A percentile compares a stretch with the other conserved stretches of the same genome.
Evolutionary conservation across 2,797 vertebrate species (phyloP).

Genomic region (Gymnodraco acuticeps): DNA sequence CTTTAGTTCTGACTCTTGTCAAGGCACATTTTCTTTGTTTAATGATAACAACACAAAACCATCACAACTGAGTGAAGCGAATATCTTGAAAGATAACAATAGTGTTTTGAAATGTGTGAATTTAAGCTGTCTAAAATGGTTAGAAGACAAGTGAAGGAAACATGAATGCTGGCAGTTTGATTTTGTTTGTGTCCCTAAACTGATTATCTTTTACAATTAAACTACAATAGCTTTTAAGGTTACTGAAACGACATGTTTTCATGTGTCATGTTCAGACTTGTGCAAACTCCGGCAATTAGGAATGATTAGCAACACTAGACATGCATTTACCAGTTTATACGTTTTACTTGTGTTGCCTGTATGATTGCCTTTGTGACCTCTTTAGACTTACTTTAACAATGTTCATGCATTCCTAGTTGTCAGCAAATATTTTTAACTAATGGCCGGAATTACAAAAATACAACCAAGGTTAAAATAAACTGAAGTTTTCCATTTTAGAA

Average conservation of each 20-base stretch:
- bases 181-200: not conserved
- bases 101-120: too few relatives aligned
- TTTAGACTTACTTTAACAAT: not conserved
- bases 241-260: not conserved
- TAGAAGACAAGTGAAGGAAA: too few relatives aligned
- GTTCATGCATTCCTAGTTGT: not conserved
- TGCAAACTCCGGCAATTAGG: not conserved
- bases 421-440: not conserved
- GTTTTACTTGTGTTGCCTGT: not conserved
- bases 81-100: too few relatives aligned
- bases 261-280: not conserved
- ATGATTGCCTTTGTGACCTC: not conserved
- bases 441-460: slow-evolving; percentile 14
- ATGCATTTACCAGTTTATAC: not conserved
- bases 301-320: not conserved
- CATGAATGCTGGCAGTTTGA: not conserved
- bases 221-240: not conserved
- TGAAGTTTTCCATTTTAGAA: slow-evolving; percentile 34
- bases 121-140: too few relatives aligned
- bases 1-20: too few relatives aligned
- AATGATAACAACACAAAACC: too few relatives aligned
- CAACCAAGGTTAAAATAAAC: not conserved
- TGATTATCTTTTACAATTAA: not conserved
- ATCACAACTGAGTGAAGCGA: too few relatives aligned
- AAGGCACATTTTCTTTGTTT: too few relatives aligned